Percentiles rank a stretch among this genome's conserved stretches.
Conservation (phyloP, 1,140 invertebrate species). For the Gonatopus flavifemur region DNA sequence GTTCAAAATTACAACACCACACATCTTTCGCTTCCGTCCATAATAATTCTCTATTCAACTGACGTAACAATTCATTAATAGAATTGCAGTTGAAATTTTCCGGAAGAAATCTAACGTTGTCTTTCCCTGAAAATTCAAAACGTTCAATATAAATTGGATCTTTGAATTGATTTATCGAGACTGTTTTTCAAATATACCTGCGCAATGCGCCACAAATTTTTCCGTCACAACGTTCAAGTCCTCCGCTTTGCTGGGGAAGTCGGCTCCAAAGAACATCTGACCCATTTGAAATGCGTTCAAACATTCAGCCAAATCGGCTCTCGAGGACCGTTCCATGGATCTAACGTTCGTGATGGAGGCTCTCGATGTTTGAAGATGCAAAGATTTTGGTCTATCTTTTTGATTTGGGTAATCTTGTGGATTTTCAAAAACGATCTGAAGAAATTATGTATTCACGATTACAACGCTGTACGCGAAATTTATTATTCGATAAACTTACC, state of each 20-base stretch:
- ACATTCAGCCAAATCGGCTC: slow-evolving; percentile 72
- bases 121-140: slow-evolving; percentile 51
- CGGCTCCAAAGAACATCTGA: slow-evolving; percentile 71
- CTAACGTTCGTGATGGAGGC: slow-evolving; percentile 79
- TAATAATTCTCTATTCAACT: slow-evolving; percentile 67
- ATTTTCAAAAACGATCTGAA: slow-evolving; percentile 73
- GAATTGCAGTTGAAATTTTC: slow-evolving; percentile 50
- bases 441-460: slow-evolving; percentile 18
- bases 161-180: neutral
- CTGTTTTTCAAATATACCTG: slow-evolving; percentile 57
- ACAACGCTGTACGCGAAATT: neutral
- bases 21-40: slow-evolving; percentile 84
- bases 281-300: slow-evolving; percentile 73
- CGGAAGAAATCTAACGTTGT: slow-evolving; percentile 55
- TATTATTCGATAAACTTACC: slow-evolving; percentile 58
- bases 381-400: slow-evolving; percentile 76
- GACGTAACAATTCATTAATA: slow-evolving; percentile 52
- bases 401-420: slow-evolving; percentile 70
- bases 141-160: neutral
- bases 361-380: slow-evolving; percentile 81
- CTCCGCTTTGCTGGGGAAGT: slow-evolving; percentile 69
- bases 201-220: slow-evolving; percentile 74
- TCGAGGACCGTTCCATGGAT: slow-evolving; percentile 67
- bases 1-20: slow-evolving; percentile 86
- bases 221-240: slow-evolving; percentile 73